Percentiles rank a stretch among this genome's conserved stretches.
Evolutionary conservation across 2,888 invertebrate genomes (phyloP).

Genomic region (Synergus laeviventris): DNA sequence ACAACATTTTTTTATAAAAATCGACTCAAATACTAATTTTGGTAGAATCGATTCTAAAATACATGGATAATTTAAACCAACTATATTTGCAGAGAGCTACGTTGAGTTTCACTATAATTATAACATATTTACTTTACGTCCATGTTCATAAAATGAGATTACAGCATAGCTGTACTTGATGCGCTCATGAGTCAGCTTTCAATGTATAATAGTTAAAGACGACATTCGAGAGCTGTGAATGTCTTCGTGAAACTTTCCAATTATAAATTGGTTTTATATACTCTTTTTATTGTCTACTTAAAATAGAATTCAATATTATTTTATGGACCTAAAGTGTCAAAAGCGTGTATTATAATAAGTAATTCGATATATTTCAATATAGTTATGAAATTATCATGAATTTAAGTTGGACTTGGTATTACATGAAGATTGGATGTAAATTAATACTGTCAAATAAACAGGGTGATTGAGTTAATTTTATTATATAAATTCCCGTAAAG

Average conservation of each 20-base stretch:
- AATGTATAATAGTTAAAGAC: conserved; percentile 9
- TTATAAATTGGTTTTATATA: neutral
- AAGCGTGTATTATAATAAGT: neutral
- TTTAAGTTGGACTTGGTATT: neutral
- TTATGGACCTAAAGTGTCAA: neutral
- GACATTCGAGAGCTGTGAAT: conserved; percentile 4
- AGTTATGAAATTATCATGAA: neutral
- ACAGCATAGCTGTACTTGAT: neutral
- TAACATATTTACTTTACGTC: conserved; percentile 11
- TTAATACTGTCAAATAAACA: neutral
- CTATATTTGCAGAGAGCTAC: neutral
- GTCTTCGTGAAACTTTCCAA: neutral
- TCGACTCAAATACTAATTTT: neutral
- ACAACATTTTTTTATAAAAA: neutral
- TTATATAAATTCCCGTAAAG: no score
- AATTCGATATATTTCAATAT: neutral
- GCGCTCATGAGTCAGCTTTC: conserved; percentile 8
- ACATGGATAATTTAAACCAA: neutral
- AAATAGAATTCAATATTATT: neutral
- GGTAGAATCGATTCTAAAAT: neutral
- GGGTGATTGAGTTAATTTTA: no score
- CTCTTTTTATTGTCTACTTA: neutral
- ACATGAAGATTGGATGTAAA: neutral
- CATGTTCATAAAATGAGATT: conserved; percentile 25
- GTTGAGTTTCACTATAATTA: neutral